Evolutionary conservation across 2,888 invertebrate genomes (phyloP), one percentile per base, ranked within the genome.

Genomic region (Meteorus colon): DNA sequence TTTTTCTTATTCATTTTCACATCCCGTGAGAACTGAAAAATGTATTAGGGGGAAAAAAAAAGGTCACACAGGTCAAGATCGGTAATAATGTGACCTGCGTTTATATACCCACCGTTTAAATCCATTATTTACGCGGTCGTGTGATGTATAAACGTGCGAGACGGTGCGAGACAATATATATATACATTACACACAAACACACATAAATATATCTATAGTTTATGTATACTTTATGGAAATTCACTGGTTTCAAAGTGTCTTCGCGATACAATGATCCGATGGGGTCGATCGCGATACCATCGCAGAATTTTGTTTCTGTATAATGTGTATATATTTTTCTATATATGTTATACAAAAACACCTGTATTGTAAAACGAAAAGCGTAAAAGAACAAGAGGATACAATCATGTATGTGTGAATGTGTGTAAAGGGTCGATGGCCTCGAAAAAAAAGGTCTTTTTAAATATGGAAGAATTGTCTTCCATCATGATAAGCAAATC

Each of bases 401-500:
- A 34, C 34, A 34, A 1, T 12, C 12, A 12, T 12, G 41, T 41
- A 12, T 41, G 41, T 2, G 41, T 41, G 41, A 41, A 41, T 41
- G 41, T 41, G 55, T 73, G 31, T 14, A 41, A 60, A 75, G 82
- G 87, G 86, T 87, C 87, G 86, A 81, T 86, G 87, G 80, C 86
- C 86, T 82, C 74, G 63, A 34, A 66, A 78, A 75, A 75, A 78
- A 75, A 75, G 69, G 74, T 80, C 82, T 83, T 88, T 41, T 88
- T 87, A 86, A 89, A 88, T 87, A 87, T 89, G 86, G 88, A 88
- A 89, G 87, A 89, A 88, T 88, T 85, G 86, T 77, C 76, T 82
- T 84, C 82, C 86, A 89, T 89, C 88, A 74, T 84, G 80, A 79
- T 79, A 80, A 80, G 79, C 70, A 73, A 34, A 41, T 73, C 34